Evolutionary conservation across 1,140 invertebrate species (phyloP).

Genomic region (Latrodectus geometricus): DNA sequence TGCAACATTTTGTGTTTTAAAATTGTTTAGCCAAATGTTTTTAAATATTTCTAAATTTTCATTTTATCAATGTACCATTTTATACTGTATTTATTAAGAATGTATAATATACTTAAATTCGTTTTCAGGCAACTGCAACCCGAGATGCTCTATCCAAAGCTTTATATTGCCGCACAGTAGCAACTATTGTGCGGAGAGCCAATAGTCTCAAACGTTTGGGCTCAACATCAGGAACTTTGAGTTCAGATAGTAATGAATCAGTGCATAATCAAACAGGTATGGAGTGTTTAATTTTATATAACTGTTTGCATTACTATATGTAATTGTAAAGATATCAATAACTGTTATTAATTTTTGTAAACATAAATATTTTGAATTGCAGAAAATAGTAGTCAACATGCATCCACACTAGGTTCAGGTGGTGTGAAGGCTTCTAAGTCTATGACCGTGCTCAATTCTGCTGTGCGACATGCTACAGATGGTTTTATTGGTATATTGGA

Average conservation of each 20-base stretch:
- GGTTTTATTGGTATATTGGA: constrained; percentile 94
- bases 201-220: constrained; percentile 90
- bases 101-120: background rate
- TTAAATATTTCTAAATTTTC: too few relatives aligned
- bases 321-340: too few relatives aligned
- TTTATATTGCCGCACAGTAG: constrained; percentile 93
- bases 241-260: constrained; percentile 90
- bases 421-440: constrained; percentile 83
- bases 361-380: constrained; percentile 3
- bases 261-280: constrained; percentile 83
- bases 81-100: too few relatives aligned
- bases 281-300: background rate
- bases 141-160: constrained; percentile 92
- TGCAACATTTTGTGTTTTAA: too few relatives aligned
- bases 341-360: background rate
- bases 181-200: constrained; percentile 90
- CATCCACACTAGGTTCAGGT: constrained; percentile 85
- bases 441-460: constrained; percentile 91
- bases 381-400: constrained; percentile 82
- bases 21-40: too few relatives aligned
- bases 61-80: too few relatives aligned
- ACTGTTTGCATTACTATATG: background rate
- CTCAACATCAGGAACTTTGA: constrained; percentile 85
- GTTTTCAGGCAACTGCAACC: constrained; percentile 80
- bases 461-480: constrained; percentile 91